These are phyloP conservation scores for Prolemur simus DNA, from an alignment of 2,113 vertebrate species.

Conservation along the genomic window DNA sequence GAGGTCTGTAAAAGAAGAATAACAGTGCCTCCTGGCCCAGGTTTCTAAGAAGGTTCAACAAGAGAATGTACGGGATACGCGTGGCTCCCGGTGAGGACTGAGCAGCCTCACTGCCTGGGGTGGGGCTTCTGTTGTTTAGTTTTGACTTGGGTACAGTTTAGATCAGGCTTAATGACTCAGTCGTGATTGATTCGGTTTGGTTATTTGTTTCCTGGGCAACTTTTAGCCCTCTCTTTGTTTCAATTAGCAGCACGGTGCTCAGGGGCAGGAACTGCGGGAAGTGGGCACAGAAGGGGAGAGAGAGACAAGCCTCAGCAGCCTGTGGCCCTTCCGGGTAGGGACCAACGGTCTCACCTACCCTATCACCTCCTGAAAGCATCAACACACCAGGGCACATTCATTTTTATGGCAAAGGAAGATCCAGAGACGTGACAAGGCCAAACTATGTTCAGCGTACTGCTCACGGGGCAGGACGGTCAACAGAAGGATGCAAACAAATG, in stretches of 20 bases:
- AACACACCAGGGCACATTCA: neutral
- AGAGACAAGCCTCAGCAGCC: neutral
- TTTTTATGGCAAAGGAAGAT: neutral
- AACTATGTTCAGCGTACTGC: rapidly evolving
- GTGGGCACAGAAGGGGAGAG: neutral
- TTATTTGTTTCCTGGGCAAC: constrained; percentile 61
- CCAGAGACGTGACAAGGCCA: neutral
- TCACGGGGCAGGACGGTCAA: neutral
- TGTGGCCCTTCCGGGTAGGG: too few relatives aligned
- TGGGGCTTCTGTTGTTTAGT: constrained; percentile 9
- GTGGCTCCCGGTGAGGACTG: neutral
- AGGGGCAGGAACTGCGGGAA: neutral
- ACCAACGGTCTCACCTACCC: neutral
- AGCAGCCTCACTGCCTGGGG: neutral
- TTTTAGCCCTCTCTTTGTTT: constrained; percentile 24
- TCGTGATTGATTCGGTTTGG: constrained; percentile 22
- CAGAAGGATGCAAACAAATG: neutral
- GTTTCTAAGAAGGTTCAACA: neutral
- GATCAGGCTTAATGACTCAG: constrained; percentile 45
- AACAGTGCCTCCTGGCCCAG: neutral
- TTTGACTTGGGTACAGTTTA: neutral
- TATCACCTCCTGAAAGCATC: neutral
- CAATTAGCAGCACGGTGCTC: neutral
- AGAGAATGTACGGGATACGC: rapidly evolving
- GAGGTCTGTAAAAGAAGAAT: neutral